phyloP scores from a whole-genome alignment of 2,888 invertebrate species.

The Rhagonycha fulva region DNA sequence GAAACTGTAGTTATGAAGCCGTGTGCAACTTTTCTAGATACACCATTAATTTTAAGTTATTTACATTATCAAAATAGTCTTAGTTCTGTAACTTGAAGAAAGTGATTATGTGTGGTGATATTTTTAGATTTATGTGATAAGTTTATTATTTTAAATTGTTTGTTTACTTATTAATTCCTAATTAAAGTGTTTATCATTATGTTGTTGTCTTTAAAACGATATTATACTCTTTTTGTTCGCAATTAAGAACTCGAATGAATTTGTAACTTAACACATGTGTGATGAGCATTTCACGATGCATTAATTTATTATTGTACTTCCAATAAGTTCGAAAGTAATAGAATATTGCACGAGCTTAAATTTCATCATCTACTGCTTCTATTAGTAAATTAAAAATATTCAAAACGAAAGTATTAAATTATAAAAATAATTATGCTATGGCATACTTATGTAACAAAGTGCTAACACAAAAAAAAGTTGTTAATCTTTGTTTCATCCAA shows the following conservation, averaged over 20 bases:
- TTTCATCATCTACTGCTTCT: slow-evolving; percentile 14
- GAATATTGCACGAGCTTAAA: slow-evolving; percentile 18
- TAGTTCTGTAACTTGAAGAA: background rate
- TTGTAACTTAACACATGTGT: slow-evolving; percentile 22
- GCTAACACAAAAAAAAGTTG: slow-evolving; percentile 19
- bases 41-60: slow-evolving; percentile 20
- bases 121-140: background rate
- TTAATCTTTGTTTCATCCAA: slow-evolving; percentile 20
- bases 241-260: slow-evolving; percentile 5
- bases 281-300: slow-evolving; percentile 13
- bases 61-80: background rate
- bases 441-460: slow-evolving; percentile 22
- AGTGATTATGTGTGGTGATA: slow-evolving; percentile 2
- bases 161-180: background rate
- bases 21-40: slow-evolving; percentile 22
- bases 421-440: slow-evolving; percentile 20
- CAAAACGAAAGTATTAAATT: slow-evolving; percentile 10
- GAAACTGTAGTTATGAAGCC: slow-evolving; percentile 28
- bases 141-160: background rate
- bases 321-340: slow-evolving; percentile 21
- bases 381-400: slow-evolving; percentile 5
- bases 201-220: background rate
- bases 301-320: slow-evolving; percentile 27
- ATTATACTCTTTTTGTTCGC: background rate
- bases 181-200: background rate